Conservation (phyloP, 2,888 invertebrate genomes). For the Sinotaia quadrata region DNA sequence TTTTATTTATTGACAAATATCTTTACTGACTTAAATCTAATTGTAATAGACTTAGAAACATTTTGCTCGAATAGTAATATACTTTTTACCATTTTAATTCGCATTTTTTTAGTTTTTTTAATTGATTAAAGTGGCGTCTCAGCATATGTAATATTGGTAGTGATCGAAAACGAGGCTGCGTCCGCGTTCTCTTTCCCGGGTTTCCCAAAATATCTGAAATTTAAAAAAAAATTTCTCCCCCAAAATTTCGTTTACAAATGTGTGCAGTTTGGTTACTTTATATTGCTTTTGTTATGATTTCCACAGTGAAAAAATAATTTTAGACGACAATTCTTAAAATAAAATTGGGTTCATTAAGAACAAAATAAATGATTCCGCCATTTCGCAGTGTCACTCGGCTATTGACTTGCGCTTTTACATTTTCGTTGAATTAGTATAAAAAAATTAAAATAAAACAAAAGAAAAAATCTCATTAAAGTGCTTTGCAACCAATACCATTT, state of each 20-base stretch:
- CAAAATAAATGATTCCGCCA: no score
- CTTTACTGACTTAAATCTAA: background rate
- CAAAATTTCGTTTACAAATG: no score
- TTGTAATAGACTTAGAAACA: background rate
- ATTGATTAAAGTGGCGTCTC: background rate
- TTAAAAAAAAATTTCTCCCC: conserved; percentile 6
- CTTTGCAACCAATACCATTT: no score
- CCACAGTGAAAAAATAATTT: no score
- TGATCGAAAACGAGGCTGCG: conserved; percentile 29
- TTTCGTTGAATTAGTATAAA: no score
- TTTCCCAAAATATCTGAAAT: conserved; percentile 12
- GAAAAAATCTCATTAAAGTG: no score
- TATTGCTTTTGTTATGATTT: no score
- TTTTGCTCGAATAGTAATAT: background rate
- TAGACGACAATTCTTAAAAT: no score
- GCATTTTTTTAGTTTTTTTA: background rate
- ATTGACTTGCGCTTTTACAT: no score
- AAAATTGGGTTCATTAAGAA: no score
- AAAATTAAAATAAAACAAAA: no score
- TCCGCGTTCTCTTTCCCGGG: conserved; percentile 30
- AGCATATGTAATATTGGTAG: background rate
- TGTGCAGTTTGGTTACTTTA: no score
- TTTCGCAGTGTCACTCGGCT: background rate
- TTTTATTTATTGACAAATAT: background rate
- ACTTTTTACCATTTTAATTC: background rate